phyloP scores from a whole-genome alignment of 2,888 invertebrate genomes.

The Sphaerophoria rueppellii region DNA sequence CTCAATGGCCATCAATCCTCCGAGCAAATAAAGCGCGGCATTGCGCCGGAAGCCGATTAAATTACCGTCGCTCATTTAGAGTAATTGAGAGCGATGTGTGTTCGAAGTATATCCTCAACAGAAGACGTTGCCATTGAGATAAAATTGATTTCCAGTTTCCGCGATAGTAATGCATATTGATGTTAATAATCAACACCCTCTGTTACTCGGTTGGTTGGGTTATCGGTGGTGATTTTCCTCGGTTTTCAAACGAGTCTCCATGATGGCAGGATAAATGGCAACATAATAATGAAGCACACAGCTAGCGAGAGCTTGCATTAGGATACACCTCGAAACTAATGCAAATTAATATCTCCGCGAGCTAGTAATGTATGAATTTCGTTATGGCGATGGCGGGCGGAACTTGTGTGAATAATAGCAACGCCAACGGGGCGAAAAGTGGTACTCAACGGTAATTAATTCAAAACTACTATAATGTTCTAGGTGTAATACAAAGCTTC shows the following conservation, averaged over 20 bases:
- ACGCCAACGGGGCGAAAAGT: too few species aligned
- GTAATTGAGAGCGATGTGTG: constrained; percentile 52
- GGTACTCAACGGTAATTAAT: constrained; percentile 64
- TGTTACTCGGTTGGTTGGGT: neutral
- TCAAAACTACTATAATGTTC: constrained; percentile 51
- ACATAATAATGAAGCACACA: constrained; percentile 1
- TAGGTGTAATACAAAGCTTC: neutral
- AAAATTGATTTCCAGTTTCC: constrained; percentile 10
- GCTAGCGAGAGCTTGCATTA: neutral
- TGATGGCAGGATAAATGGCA: constrained; percentile 7
- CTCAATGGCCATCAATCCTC: constrained; percentile 52
- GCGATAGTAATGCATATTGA: constrained; percentile 57
- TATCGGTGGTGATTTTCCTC: neutral
- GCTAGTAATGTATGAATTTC: constrained; percentile 23
- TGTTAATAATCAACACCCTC: constrained; percentile 55
- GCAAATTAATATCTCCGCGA: constrained; percentile 60
- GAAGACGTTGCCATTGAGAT: neutral
- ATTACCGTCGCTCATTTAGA: constrained; percentile 12
- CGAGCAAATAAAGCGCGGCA: constrained; percentile 20
- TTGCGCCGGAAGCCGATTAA: constrained; percentile 47
- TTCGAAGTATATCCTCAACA: neutral
- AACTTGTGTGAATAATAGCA: too few species aligned
- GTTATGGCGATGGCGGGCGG: neutral
- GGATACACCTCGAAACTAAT: constrained; percentile 24
- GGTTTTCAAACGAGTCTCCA: neutral